Evolutionary conservation across 2,113 vertebrate genomes (phyloP).

Genomic region (Candoia aspera): DNA sequence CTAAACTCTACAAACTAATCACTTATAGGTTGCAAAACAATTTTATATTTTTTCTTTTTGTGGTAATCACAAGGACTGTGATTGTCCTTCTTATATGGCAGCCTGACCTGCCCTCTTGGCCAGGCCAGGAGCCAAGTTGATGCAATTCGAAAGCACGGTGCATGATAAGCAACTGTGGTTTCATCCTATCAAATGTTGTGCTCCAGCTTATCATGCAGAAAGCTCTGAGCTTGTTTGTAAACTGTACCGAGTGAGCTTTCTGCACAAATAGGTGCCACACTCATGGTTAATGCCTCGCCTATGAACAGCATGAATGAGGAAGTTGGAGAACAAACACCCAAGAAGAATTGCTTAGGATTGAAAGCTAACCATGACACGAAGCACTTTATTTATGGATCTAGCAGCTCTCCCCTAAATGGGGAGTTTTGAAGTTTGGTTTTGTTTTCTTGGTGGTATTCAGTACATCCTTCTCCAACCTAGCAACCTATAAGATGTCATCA

Average conservation of each 20-base stretch:
- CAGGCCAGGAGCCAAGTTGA: neutral
- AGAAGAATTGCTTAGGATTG: neutral
- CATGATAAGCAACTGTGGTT: neutral
- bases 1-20: neutral
- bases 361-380: too few relatives aligned
- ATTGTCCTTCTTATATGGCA: neutral
- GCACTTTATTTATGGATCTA: neutral
- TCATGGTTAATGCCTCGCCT: neutral
- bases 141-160: neutral
- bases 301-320: neutral
- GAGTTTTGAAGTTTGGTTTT: neutral
- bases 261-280: neutral
- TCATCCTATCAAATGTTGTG: neutral
- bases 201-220: neutral
- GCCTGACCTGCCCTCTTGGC: neutral
- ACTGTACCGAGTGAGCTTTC: too few relatives aligned
- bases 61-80: neutral
- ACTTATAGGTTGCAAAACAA: neutral
- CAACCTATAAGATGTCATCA: neutral
- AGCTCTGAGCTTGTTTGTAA: neutral
- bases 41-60: neutral
- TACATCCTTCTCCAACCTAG: neutral
- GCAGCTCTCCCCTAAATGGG: neutral
- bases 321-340: too few relatives aligned
- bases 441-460: neutral